Evolutionary conservation across 2,797 vertebrate genomes (phyloP), one percentile per base, ranked within the genome.

Genomic region (Cyclopterus lumpus): DNA sequence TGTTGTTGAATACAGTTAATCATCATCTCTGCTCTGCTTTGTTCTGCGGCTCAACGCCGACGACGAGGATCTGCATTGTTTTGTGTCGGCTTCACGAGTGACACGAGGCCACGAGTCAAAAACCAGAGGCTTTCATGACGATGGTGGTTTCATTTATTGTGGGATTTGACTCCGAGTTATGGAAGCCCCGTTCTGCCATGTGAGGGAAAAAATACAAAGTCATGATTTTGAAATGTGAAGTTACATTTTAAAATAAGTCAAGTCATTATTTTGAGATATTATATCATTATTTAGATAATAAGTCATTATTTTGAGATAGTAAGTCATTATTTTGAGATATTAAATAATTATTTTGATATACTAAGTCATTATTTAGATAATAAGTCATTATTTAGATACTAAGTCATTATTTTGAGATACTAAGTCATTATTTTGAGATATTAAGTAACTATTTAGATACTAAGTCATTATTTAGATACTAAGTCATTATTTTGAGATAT

Each of bases 1-100:
- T 49, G 15, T 26, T 26, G 53, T 15, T 26, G 11, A 97, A 95
- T 93, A 58, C 94, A 95, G 95, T 96, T 97, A 97, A 97, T 97
- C 95, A 96, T 97, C 96, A 96, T 81, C 79, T 66, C 42, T 75
- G 71, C 79, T 71, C 40, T 6, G 49, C 79, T 86, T 80, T 80
- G 80, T 77, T 80, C 63, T 18, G 71, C 26, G 11, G 82, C 74
- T 84, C 74, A 64, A 30, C 58, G 0, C 0, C 36, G 70, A 38
- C 78, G 5, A 34, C 0, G 54, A 68, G 46, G 71, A 75, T 77
- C 75, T 74, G 78, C 26, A 1, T 1, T 32, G 71, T 65, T 58
- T 77, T 66, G 54, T 80, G 67, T 51, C 32, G 51, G 66, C 61
- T 73, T 66, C 70, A 15, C 69, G 61, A 51, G 61, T 10, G 26